phyloP scores from a whole-genome alignment of 2,797 vertebrate genomes.

The Tokudaia tokunoshimensis region DNA sequence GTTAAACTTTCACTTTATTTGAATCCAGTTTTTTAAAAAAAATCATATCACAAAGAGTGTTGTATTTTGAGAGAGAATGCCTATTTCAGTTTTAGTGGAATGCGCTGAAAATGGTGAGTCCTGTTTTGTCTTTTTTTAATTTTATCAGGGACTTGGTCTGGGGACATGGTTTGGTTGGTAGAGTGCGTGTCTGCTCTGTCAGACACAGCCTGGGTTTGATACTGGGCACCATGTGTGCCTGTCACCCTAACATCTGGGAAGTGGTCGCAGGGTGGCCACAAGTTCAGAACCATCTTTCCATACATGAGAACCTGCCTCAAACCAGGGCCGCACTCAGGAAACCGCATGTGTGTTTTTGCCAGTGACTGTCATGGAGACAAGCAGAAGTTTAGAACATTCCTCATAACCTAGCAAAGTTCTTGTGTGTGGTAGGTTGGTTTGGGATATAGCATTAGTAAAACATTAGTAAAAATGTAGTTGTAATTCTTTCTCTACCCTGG shows the following conservation, averaged over 20 bases:
- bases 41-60: neutral
- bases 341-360: no score
- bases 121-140: neutral
- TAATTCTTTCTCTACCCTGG: neutral
- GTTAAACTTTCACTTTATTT: neutral
- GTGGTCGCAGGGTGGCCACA: neutral
- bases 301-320: neutral
- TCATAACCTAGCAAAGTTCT: neutral
- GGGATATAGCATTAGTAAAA: neutral
- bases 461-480: neutral
- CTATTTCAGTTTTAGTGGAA: conserved; percentile 42
- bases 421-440: neutral
- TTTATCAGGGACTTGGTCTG: neutral
- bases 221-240: accelerated
- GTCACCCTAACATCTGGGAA: neutral
- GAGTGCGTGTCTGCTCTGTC: neutral
- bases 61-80: conserved; percentile 55
- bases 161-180: neutral
- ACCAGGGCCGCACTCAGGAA: no score
- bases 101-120: neutral
- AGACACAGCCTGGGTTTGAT: neutral
- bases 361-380: neutral
- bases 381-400: neutral
- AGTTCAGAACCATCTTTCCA: neutral
- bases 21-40: neutral